Evolutionary conservation across 2,888 invertebrate genomes (phyloP), one percentile per base, ranked within the genome.

Genomic region (Myopa tessellatipennis): DNA sequence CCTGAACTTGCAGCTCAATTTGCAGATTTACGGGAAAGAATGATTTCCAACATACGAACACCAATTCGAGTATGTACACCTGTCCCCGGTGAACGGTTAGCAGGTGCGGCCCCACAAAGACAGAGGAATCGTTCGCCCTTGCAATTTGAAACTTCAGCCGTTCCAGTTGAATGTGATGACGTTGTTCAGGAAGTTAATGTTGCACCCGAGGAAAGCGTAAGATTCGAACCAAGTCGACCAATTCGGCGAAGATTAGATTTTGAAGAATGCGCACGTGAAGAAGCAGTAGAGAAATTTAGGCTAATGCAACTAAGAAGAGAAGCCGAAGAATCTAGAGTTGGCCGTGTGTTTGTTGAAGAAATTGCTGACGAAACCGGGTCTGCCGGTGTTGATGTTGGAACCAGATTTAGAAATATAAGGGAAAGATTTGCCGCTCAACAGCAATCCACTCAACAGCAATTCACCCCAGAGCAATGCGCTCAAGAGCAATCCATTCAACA

Each of bases 181-280:
- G 45, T 45, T 45, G 10, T 6, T 45, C 45, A 45, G 10, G 7
- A 45, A 45, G 45, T 10, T 8, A 45, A 45, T 45, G 45, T 45
- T 45, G 7, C 45, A 10, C 45, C 10, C 45, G 45, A 26, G 26
- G 26, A 26, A 26, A 26, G 26, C 26, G 26, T 26, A 26, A 26
- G 26, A 26, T 26, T 26, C 26, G 26, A 26, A 26, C 26, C 26
- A 26, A 26, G 26, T 26, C 26, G 26, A 26, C 26, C 26, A 2
- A 1, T 26, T 26, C 61, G n/a, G 4, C 18, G 61, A 61, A 18
- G 26, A 26, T 26, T 61, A 26, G 61, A 12, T 61, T 61, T 61
- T n/a, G 61, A 61, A n/a, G 61, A 4, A 61, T 26, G 18, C 26
- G 61, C 61, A 18, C 61, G 61, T 10, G 61, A 61, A 61, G 61